Evolutionary conservation across 2,888 invertebrate genomes (phyloP).

Genomic region (Kuschelorhynchus macadamiae): DNA sequence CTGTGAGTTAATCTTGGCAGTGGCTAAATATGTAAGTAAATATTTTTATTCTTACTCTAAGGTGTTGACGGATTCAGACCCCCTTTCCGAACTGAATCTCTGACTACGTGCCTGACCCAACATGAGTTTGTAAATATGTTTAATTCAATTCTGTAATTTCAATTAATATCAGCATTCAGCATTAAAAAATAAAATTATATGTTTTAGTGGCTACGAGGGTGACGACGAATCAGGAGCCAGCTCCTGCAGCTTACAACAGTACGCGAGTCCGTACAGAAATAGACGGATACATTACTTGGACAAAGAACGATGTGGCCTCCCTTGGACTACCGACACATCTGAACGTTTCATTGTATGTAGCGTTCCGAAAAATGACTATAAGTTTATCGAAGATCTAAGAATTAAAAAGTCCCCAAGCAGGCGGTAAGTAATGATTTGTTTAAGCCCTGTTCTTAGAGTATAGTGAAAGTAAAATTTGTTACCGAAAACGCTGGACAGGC

Average conservation of each 20-base stretch:
- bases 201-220: conserved; percentile 57
- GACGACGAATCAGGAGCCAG: conserved; percentile 56
- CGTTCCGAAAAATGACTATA: conserved; percentile 51
- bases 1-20: too few relatives aligned
- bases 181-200: conserved; percentile 3
- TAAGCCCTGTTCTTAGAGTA: not conserved
- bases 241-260: conserved; percentile 54
- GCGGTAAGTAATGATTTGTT: conserved; percentile 49
- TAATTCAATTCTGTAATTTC: too few relatives aligned
- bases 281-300: conserved; percentile 23
- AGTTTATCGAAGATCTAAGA: conserved; percentile 54
- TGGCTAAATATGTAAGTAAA: too few relatives aligned
- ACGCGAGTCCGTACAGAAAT: conserved; percentile 33
- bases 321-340: conserved; percentile 58
- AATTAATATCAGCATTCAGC: conserved; percentile 4
- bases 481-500: too few relatives aligned
- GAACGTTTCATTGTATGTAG: conserved; percentile 53
- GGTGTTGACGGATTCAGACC: too few relatives aligned
- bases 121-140: too few relatives aligned
- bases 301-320: conserved; percentile 52
- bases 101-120: too few relatives aligned
- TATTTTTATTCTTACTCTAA: too few relatives aligned
- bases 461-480: too few relatives aligned
- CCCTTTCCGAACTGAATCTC: too few relatives aligned
- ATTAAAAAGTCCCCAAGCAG: conserved; percentile 40